Evolutionary conservation across 2,797 vertebrate genomes (phyloP).

Genomic region (Neosilurus mollespiculum): DNA sequence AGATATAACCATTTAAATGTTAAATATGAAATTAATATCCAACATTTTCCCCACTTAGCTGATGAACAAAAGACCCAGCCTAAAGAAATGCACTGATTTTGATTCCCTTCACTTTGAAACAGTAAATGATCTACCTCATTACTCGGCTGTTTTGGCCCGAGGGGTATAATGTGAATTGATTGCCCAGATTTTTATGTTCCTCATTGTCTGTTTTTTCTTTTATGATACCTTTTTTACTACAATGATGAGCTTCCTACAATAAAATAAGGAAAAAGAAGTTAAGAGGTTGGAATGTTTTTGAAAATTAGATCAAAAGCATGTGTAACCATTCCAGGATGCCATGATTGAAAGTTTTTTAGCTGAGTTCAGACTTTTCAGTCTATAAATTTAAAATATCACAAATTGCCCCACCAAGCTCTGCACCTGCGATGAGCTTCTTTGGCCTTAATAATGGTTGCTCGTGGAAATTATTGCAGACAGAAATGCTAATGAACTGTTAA

Average conservation of each 20-base stretch:
- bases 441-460: constrained; percentile 1
- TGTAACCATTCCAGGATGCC: not conserved
- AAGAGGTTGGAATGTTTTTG: constrained; percentile 10
- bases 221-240: not conserved
- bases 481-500: constrained; percentile 20
- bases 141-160: constrained; percentile 9
- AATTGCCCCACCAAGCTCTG: not conserved
- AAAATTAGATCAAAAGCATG: constrained; percentile 19
- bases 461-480: constrained; percentile 16
- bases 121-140: constrained; percentile 19
- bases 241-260: not conserved
- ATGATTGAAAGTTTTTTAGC: constrained; percentile 10
- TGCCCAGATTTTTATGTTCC: constrained; percentile 8
- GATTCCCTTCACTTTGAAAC: constrained; percentile 2
- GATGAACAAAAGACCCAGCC: not conserved
- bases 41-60: not conserved
- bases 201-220: constrained; percentile 7
- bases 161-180: constrained; percentile 7
- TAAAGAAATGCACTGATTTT: not conserved
- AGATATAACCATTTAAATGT: constrained; percentile 3
- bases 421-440: not conserved
- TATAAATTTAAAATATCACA: constrained; percentile 13
- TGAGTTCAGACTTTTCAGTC: not conserved
- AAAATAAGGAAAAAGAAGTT: not conserved
- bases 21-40: not conserved